Evolutionary conservation across 2,797 vertebrate genomes (phyloP), one percentile per base, ranked within the genome.

Genomic region (Poeciliopsis infans): DNA sequence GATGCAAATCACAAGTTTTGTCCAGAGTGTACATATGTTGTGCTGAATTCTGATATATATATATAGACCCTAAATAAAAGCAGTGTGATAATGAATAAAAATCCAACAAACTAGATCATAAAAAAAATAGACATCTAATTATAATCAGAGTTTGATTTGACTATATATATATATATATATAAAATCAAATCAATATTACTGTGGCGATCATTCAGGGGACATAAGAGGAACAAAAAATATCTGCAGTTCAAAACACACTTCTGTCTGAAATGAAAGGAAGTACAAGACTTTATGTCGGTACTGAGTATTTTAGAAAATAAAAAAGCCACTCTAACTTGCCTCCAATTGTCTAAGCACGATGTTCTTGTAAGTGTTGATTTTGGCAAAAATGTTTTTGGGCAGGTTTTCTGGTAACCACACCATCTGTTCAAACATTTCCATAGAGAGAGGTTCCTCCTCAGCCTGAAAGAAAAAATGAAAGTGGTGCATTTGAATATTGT

Each of bases 341-440:
- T 98, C 96, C 79, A 99, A 92, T 83, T 89, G 93, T 87, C 18
- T 94, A 74, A 98, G 96, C 86, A 96, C 53, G 25, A 59, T 96
- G n/a, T 97, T 92, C 82, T 96, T 97, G 87, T 97, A 98, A 2
- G 80, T 87, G 75, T 75, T 83, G 86, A 98, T 87, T 85, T 86
- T 93, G 31, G 76, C 64, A 45, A 94, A 76, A n/a, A 92, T 80
- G 75, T 97, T 97, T 90, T 92, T 91, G 49, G 93, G 78, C 55
- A 93, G 85, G 92, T 97, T 95, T 83, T 97, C 97, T 74, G 96
- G 96, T 71, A 91, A 92, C 86, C 95, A 96, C 41, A 99, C 96
- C 81, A 97, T 84, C 2, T 96, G 93, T 77, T 94, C 79, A 74
- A 93, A 88, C 84, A 88, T 72, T 39, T 95, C 90, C 74, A 88